Base-by-base conservation (phyloP, 2,113 vertebrate species). In the Anser cygnoides region DNA sequence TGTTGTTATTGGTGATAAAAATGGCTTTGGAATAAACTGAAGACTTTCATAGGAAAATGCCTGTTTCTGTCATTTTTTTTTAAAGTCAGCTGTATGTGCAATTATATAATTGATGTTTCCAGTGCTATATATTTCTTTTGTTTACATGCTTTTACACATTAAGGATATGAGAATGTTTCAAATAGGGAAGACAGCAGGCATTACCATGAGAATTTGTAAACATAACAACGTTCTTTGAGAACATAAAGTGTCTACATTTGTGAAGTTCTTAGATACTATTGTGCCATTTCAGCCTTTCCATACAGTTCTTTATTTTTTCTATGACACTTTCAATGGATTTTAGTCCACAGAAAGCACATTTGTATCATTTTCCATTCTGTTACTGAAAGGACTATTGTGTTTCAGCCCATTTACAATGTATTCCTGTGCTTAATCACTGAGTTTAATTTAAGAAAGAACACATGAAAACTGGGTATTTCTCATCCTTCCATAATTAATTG, bases 1-100 rank as follows among this genome's bases (percentile, higher is more conserved):
- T 61, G 37, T 91, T 90, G 83, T 89, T 91, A 78, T 62, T 92
- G 84, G 78, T 81, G 46, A 65, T 78, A 84, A 87, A 94, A 95
- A 65, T 84, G 77, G 5, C 66, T 93, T 95, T 79, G 4, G 25
- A 82, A 87, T 95, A 89, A 95, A 84, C 62, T 41, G 65, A 81
- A 90, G 43, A 49, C 75, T 89, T 94, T 92, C 2, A 55, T 72
- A 35, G 62, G 73, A 90, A 90, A 89, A 84, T 72, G 57, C 4
- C 49, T 65, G 29, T 77, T 73, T 91, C 37, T 88, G 18, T 92
- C 41, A 76, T 59, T 0, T 37, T 72, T 43, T 50, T 70, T 62
- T 44, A 1, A 59, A 77, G 43, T 33, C 57, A 87, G 12, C 39
- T 62, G 9, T 52, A 54, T 7, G 35, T 61, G 20, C 22, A 61